A percentile compares a stretch with the other conserved stretches of the same genome.
These are phyloP conservation scores for Hippocampus barbouri DNA, from an alignment of 2,113 vertebrate species.

Conservation along the genomic window DNA sequence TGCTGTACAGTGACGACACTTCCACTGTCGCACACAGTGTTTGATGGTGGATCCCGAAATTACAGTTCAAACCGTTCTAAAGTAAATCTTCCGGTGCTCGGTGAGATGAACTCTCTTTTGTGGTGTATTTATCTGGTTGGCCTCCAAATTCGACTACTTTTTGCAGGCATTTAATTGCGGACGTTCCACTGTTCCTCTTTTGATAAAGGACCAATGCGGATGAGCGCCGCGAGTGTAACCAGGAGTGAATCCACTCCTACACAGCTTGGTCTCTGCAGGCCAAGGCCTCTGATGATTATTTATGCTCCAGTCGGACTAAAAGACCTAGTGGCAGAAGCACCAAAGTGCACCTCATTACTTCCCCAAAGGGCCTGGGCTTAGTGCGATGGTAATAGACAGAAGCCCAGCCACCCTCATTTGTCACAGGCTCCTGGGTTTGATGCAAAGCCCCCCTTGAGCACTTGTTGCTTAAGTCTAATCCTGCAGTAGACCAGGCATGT, in stretches of 20 bases:
- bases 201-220: not conserved
- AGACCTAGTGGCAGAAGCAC: conserved; percentile 51
- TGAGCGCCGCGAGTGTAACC: conserved; percentile 29
- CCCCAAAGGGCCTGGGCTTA: conserved; percentile 71
- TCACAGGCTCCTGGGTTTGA: conserved; percentile 72
- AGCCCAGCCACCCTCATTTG: conserved; percentile 69
- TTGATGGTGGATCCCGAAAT: not conserved
- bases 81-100: not conserved
- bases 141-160: not conserved
- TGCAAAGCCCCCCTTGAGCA: conserved; percentile 71
- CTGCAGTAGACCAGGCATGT: conserved; percentile 64
- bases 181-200: not conserved
- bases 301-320: conserved; percentile 45
- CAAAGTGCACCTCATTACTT: conserved; percentile 71
- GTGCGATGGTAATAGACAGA: conserved; percentile 71
- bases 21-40: not conserved
- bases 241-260: conserved; percentile 32
- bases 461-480: conserved; percentile 75
- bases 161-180: not conserved
- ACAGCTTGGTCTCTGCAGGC: conserved; percentile 36
- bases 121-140: not conserved
- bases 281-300: conserved; percentile 55
- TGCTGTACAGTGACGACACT: not conserved
- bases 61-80: not conserved
- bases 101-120: not conserved